Evolutionary conservation across 2,113 vertebrate species (phyloP).

Genomic region (Uropsilus gracilis): DNA sequence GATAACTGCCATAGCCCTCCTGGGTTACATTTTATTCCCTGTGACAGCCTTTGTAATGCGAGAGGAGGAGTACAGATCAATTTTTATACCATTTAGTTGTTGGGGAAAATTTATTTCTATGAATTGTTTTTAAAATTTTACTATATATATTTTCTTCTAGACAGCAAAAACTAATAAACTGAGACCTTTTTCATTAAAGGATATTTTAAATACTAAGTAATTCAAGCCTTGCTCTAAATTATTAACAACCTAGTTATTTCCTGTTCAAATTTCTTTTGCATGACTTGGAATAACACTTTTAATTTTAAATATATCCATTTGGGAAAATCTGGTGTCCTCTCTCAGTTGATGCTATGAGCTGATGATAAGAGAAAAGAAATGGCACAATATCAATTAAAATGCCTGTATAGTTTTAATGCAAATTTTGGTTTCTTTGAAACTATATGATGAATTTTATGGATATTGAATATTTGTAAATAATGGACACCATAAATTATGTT

Average conservation of each 20-base stretch:
- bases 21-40: slow-evolving; percentile 86
- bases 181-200: slow-evolving; percentile 36
- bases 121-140: slow-evolving; percentile 56
- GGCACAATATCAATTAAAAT: background rate
- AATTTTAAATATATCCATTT: slow-evolving; percentile 61
- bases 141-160: slow-evolving; percentile 46
- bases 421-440: slow-evolving; percentile 30
- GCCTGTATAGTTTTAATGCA: background rate
- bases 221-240: background rate
- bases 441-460: background rate
- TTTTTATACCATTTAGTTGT: slow-evolving; percentile 75
- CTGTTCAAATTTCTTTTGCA: slow-evolving; percentile 43
- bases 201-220: background rate
- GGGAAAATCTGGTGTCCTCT: slow-evolving; percentile 43
- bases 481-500: background rate
- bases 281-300: slow-evolving; percentile 62
- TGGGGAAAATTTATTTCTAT: slow-evolving; percentile 39
- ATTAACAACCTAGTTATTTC: slow-evolving; percentile 40
- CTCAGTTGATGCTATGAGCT: background rate
- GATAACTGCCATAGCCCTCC: slow-evolving; percentile 82
- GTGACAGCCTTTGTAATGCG: slow-evolving; percentile 85
- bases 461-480: background rate
- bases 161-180: slow-evolving; percentile 43
- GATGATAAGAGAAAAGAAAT: slow-evolving; percentile 21
- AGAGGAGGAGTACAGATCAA: slow-evolving; percentile 84